A percentile compares a stretch with the other conserved stretches of the same genome.
Evolutionary conservation across 1,140 invertebrate species (phyloP).

Genomic region (Archivesica marissinica): DNA sequence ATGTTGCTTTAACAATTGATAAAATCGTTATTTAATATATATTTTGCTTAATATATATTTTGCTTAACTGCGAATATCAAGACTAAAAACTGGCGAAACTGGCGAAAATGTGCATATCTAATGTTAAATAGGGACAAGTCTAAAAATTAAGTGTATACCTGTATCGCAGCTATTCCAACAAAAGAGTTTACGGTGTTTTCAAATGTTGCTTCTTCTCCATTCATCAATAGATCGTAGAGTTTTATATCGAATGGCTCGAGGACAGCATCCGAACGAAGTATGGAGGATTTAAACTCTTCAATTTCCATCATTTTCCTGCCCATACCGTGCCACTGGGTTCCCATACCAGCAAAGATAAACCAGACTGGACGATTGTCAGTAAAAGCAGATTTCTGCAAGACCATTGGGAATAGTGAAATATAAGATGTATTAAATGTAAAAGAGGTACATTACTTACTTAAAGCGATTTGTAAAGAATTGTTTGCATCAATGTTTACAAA

Average conservation of each 20-base stretch:
- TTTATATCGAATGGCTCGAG: conserved; percentile 92
- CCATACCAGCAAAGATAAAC: conserved; percentile 98
- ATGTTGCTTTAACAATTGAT: too few relatives aligned
- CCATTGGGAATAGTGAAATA: too few relatives aligned
- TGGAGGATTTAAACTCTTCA: conserved; percentile 91
- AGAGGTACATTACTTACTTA: not conserved
- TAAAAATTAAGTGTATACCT: too few relatives aligned
- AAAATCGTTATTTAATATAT: too few relatives aligned
- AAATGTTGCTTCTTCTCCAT: conserved; percentile 90
- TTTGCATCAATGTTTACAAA: not conserved
- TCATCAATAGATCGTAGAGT: conserved; percentile 91
- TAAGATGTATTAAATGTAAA: too few relatives aligned
- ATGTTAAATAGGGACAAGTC: too few relatives aligned
- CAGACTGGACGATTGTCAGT: conserved; percentile 90
- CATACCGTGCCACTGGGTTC: conserved; percentile 98
- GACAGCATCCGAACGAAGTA: conserved; percentile 90
- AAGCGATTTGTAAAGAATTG: not conserved
- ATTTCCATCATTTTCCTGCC: conserved; percentile 92
- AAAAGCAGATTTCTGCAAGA: conserved; percentile 72
- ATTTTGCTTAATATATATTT: too few relatives aligned
- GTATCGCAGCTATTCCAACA: conserved; percentile 96
- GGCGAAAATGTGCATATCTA: too few relatives aligned
- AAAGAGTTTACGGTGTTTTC: conserved; percentile 95
- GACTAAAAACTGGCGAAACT: too few relatives aligned
- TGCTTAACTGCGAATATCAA: too few relatives aligned